Evolutionary conservation across 2,797 vertebrate species (phyloP).

Genomic region (Florisuga fusca): DNA sequence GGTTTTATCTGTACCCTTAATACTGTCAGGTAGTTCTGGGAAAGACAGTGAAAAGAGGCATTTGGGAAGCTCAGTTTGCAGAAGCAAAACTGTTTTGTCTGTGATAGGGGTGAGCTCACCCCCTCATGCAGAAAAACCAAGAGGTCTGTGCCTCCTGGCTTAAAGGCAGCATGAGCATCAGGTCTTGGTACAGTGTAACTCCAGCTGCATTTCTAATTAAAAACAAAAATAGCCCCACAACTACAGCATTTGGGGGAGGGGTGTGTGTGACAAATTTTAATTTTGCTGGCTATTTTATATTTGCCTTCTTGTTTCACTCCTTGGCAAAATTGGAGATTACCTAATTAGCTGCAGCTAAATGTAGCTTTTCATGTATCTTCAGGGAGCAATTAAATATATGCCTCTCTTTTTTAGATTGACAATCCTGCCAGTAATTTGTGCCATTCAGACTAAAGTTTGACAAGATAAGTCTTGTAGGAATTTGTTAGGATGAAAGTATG

Average conservation of each 20-base stretch:
- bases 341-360: constrained; percentile 67
- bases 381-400: constrained; percentile 65
- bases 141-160: background rate
- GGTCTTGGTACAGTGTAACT: background rate
- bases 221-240: background rate
- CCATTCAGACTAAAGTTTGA: constrained; percentile 57
- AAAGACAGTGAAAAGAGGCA: background rate
- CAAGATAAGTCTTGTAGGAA: constrained; percentile 70
- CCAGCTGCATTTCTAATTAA: background rate
- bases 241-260: background rate
- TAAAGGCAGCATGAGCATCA: background rate
- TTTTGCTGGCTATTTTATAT: background rate
- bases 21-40: background rate
- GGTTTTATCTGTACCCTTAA: background rate
- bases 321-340: constrained; percentile 60
- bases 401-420: constrained; percentile 62
- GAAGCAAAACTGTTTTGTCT: background rate
- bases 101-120: background rate
- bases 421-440: constrained; percentile 67
- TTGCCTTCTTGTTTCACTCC: constrained; percentile 48
- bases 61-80: background rate
- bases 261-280: background rate
- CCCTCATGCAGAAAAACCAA: background rate
- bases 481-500: constrained; percentile 50
- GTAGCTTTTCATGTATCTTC: constrained; percentile 54